Conservation (phyloP, 2,113 vertebrate species). For the Ciconia stormi region DNA sequence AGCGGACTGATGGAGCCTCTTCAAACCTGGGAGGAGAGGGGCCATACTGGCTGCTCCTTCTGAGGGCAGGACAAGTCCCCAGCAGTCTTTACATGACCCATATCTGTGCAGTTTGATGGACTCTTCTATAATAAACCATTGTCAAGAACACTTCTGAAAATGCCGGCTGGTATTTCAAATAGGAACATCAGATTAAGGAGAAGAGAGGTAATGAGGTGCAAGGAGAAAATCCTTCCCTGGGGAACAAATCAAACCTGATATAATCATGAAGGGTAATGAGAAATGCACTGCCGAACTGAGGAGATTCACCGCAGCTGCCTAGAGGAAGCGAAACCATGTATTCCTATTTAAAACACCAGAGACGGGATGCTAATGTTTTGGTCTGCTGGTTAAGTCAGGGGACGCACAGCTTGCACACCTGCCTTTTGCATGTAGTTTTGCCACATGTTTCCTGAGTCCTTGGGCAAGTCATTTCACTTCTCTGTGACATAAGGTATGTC, state of each 20-base stretch:
- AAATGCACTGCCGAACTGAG: constrained; percentile 1
- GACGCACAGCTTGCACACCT: neutral
- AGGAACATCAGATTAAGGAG: constrained; percentile 46
- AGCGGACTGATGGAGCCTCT: neutral
- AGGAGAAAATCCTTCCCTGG: constrained; percentile 56
- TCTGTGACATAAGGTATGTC: neutral
- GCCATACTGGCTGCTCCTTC: neutral
- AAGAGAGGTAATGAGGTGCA: constrained; percentile 61
- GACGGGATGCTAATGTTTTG: neutral
- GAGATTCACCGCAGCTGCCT: neutral
- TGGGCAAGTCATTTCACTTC: neutral
- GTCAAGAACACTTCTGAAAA: constrained; percentile 48
- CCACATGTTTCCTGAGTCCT: neutral
- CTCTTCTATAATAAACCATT: constrained; percentile 51
- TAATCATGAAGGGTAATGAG: constrained; percentile 44
- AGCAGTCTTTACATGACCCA: neutral
- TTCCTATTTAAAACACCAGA: constrained; percentile 28
- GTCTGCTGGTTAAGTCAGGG: constrained; percentile 9
- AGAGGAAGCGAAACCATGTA: neutral
- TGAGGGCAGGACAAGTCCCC: neutral
- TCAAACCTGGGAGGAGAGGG: neutral
- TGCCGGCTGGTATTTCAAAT: neutral
- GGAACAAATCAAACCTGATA: constrained; percentile 55
- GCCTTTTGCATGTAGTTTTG: neutral
- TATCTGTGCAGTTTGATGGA: neutral